Percentiles rank a stretch among this genome's conserved stretches.
Evolutionary conservation across 2,797 vertebrate species (phyloP).

Genomic region (Emys orbicularis): DNA sequence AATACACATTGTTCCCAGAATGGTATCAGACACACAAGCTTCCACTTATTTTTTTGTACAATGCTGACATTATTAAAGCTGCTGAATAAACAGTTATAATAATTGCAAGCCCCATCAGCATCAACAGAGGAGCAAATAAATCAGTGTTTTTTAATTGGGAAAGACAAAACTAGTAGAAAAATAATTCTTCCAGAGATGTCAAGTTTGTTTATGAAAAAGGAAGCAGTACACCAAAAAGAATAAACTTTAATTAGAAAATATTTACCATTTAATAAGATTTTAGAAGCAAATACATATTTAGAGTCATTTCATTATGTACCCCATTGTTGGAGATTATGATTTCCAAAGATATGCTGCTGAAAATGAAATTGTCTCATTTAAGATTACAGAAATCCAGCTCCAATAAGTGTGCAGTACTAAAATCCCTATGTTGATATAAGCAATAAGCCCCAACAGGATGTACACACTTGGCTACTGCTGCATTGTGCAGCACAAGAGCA

Average conservation of each 20-base stretch:
- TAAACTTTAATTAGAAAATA: neutral
- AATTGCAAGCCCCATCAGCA: constrained; percentile 37
- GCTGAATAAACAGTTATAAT: neutral
- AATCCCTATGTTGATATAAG: neutral
- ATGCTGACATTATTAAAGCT: neutral
- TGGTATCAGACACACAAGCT: neutral
- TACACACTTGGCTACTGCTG: neutral
- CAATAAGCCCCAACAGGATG: neutral
- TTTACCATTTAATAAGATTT: neutral
- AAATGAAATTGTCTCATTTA: neutral
- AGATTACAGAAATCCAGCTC: constrained; percentile 1
- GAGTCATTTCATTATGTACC: neutral
- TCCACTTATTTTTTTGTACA: neutral
- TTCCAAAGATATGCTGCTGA: neutral
- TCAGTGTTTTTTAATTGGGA: neutral
- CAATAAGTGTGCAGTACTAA: neutral
- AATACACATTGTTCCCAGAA: no score
- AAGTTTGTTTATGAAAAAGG: neutral
- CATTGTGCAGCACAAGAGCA: neutral
- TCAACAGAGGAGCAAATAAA: neutral
- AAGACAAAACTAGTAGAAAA: neutral
- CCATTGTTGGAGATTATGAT: neutral
- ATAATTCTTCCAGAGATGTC: neutral
- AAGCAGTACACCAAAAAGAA: neutral
- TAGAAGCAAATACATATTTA: neutral